Base-by-base conservation (phyloP, 64 coral and sea anemone species). In the Porites australiensis region DNA sequence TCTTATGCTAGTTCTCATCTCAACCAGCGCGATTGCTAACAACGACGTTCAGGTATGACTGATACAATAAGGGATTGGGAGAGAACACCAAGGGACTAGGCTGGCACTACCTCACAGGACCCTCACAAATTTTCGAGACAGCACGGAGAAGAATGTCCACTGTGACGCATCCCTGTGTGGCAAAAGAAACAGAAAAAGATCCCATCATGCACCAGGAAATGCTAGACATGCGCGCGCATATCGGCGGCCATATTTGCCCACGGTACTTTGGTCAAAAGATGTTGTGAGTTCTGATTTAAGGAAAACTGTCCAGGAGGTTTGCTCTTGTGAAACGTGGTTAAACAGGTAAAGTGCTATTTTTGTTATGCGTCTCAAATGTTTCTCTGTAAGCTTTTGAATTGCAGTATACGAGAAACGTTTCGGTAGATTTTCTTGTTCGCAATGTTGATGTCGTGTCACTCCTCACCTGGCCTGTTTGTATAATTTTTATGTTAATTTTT, bases 381-480 rank as follows among this genome's bases (percentile, higher is more conserved):
- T 6, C 22, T 45, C 13, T 5, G 3, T 81, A 16, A 37, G 4
- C 2, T 62, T 43, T 23, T 44, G 2, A 57, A 16, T 61, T 11
- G 58, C 5, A 7, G 19, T 37, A 11, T 2, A 23, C 58, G 10
- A 81, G 27, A 61, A 58, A 44, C 27, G 12, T 3, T 81, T 19
- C 27, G 13, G 14, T 81, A 37, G 27, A 37, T 37, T 61, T 45
- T 61, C 37, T 81, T 81, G 55, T 62, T 81, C 55, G 37, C 23
- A 55, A 81, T 81, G 58, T 62, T 81, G 78, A 61, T 81, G 78
- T 63, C 78, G 78, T 81, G 78, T 81, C 78, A 81, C 27, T 22
- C 12, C 20, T 21, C 11, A 74, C 12, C 55, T 81, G 6, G 8
- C 54, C 51, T 79, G 54, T 58, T 59, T 81, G 8, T 60, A 44